These are phyloP conservation scores for Dioctria linearis DNA, from an alignment of 2,888 invertebrate species.

Conservation along the genomic window DNA sequence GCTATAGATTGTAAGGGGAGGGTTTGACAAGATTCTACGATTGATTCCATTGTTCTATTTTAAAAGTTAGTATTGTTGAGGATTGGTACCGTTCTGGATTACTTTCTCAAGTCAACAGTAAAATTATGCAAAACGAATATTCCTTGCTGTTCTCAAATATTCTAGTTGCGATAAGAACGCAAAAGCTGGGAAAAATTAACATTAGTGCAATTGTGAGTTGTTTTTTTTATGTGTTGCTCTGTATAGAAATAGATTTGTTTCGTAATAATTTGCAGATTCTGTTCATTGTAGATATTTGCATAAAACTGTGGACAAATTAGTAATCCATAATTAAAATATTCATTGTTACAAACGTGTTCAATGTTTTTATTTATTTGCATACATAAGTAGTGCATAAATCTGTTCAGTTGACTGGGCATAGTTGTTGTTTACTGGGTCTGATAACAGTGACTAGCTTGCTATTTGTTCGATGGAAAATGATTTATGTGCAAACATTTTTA, in stretches of 20 bases:
- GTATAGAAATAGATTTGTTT: background rate
- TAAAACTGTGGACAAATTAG: background rate
- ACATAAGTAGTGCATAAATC: too few relatives aligned
- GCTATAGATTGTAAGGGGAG: too few relatives aligned
- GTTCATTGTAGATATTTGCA: background rate
- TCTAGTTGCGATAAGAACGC: background rate
- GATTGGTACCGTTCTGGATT: background rate
- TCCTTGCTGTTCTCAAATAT: background rate
- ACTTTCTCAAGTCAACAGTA: background rate
- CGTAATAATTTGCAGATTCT: conserved; percentile 29
- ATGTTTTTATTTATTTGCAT: too few relatives aligned
- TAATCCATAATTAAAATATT: too few relatives aligned
- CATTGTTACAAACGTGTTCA: too few relatives aligned
- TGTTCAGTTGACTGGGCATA: too few relatives aligned
- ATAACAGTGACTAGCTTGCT: too few relatives aligned
- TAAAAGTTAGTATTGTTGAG: background rate
- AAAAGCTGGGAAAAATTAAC: background rate
- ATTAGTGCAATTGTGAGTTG: background rate
- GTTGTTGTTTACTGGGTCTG: too few relatives aligned
- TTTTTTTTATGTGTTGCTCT: background rate
- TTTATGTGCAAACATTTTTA: too few relatives aligned
- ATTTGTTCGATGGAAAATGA: too few relatives aligned
- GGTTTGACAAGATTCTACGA: too few relatives aligned
- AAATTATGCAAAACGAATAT: conserved; percentile 15
- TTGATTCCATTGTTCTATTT: too few relatives aligned